Base-by-base conservation (phyloP, 2,797 vertebrate genomes). In the Bradypus variegatus region DNA sequence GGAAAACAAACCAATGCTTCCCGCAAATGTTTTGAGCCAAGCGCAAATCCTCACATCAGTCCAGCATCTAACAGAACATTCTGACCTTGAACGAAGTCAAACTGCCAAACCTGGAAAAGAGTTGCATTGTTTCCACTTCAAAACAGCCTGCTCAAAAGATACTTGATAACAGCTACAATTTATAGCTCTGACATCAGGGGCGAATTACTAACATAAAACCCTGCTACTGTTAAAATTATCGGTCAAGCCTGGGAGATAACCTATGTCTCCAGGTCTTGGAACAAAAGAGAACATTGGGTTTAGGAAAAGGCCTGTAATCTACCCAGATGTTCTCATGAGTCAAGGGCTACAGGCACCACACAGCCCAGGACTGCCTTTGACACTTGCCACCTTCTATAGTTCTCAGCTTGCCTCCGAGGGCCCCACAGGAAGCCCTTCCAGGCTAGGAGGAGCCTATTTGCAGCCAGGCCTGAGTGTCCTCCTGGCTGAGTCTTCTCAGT, bases 81-180 rank as follows among this genome's bases (percentile, higher is more conserved):
- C 89, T 90, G 85, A 92, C 78, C 78, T 93, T 93, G n/a, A 86
- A 78, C n/a, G 45, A 45, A 70, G 55, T 84, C 77, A 93, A 94
- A 58, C 62, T 82, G 36, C 79, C 86, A 90, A 81, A 72, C 78
- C 60, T 85, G 78, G 45, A 82, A 70, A 38, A 90, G 31, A 89
- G 36, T n/a, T 77, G 77, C 85, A 70, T 33, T 92, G 58, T 94
- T 92, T 72, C 86, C 72, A 9, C 58, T 67, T 92, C 82, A 91
- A 89, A 92, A 38, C 38, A 27, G 53, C 53, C 89, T 83, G 25
- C 21, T 86, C 85, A 73, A 91, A 90, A 0, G 0, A 58, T 36
- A 69, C 18, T 6, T 89, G 95, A 95, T 96, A 96, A 94, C 92
- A 93, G 69, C 60, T 72, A n/a, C 53, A 96, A 94, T 94, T 77